A percentile compares a stretch with the other conserved stretches of the same genome.
phyloP scores from a whole-genome alignment of 2,113 vertebrate genomes.

The Guaruba guarouba region DNA sequence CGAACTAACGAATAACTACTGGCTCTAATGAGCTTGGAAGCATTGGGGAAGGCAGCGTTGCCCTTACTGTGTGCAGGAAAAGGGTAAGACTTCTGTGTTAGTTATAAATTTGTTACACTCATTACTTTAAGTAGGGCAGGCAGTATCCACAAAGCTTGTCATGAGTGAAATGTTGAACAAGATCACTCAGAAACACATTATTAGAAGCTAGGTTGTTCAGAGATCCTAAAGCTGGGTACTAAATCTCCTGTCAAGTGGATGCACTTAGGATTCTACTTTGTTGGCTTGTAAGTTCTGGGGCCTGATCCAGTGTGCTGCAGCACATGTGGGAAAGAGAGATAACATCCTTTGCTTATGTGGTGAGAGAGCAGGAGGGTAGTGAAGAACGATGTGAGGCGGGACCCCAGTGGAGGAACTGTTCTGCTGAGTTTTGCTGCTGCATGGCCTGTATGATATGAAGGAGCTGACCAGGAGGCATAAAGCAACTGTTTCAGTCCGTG shows the following conservation, averaged over 20 bases:
- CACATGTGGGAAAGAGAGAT: background rate
- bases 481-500: background rate
- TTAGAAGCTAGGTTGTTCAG: background rate
- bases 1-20: background rate
- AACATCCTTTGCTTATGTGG: background rate
- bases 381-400: background rate
- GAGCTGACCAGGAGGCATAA: background rate
- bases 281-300: background rate
- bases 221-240: background rate
- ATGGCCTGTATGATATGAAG: background rate
- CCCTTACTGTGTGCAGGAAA: background rate
- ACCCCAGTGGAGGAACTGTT: background rate
- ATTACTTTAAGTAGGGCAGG: background rate
- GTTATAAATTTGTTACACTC: background rate
- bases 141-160: background rate
- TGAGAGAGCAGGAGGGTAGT: background rate
- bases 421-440: background rate
- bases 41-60: background rate
- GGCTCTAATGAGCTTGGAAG: background rate
- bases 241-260: background rate
- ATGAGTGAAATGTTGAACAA: background rate
- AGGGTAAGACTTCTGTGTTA: background rate
- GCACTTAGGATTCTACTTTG: background rate
- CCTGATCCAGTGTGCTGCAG: background rate
- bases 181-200: background rate